These are phyloP conservation scores for Panulirus ornatus DNA, from an alignment of 1,140 invertebrate genomes.

Conservation along the genomic window DNA sequence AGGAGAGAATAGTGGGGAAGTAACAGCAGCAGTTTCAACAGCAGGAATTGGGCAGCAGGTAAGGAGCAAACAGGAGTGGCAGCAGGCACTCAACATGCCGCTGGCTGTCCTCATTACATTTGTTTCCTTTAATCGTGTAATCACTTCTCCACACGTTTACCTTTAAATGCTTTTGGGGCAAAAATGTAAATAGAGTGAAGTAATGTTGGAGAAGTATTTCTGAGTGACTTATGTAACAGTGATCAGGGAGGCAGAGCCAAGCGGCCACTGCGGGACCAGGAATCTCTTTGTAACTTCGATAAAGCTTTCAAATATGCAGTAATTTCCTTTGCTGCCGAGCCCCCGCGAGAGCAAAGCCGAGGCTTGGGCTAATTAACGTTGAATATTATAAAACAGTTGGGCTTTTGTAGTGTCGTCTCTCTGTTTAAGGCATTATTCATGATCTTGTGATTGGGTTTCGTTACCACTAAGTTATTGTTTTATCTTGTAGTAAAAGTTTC, in stretches of 20 bases:
- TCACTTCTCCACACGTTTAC: too few species aligned
- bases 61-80: too few species aligned
- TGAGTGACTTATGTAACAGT: background rate
- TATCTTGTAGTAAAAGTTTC: background rate
- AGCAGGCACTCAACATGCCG: too few species aligned
- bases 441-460: too few species aligned
- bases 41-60: too few species aligned
- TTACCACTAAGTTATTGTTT: background rate
- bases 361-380: background rate
- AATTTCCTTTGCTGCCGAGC: constrained; percentile 5
- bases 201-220: background rate
- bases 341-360: background rate
- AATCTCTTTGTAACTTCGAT: constrained; percentile 59
- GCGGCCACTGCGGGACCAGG: background rate
- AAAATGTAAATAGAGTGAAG: background rate
- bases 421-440: too few species aligned
- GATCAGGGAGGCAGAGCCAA: background rate
- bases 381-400: background rate
- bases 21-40: too few species aligned
- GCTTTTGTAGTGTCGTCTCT: background rate
- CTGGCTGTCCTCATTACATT: too few species aligned
- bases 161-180: too few species aligned
- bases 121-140: too few species aligned
- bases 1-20: background rate
- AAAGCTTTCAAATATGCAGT: constrained; percentile 49